Conservation (phyloP, 2,797 vertebrate species). For the Crocidura indochinensis region DNA sequence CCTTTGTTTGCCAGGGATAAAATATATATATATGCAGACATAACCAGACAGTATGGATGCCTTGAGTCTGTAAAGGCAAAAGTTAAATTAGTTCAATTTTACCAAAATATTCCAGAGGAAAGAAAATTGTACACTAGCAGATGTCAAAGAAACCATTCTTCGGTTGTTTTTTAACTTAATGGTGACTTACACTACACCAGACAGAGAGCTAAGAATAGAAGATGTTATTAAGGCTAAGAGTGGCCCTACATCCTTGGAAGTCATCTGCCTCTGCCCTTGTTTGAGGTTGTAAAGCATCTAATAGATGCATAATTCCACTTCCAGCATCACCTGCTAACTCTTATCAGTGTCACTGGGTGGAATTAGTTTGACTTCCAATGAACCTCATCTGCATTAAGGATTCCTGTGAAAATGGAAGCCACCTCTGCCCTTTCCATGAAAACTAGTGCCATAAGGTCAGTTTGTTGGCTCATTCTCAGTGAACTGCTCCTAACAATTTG, state of each 20-base stretch:
- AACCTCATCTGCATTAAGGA: not conserved
- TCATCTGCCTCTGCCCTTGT: not conserved
- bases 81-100: not conserved
- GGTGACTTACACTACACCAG: not conserved
- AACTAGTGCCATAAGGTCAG: too few relatives aligned
- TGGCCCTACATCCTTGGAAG: not conserved
- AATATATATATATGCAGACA: not conserved
- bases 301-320: not conserved
- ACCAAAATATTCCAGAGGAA: slow-evolving; percentile 7
- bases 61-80: slow-evolving; percentile 13
- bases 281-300: not conserved
- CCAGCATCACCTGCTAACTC: not conserved
- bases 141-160: not conserved
- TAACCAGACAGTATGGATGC: too few relatives aligned
- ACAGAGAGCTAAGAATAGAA: not conserved
- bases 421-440: too few relatives aligned
- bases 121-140: not conserved
- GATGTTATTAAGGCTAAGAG: too few relatives aligned
- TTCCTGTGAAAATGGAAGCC: too few relatives aligned
- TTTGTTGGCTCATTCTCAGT: not conserved
- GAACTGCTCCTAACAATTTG: not conserved
- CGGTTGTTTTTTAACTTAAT: not conserved
- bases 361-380: slow-evolving; percentile 1
- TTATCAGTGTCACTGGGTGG: not conserved
- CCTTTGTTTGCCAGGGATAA: slow-evolving; percentile 2